phyloP scores from a whole-genome alignment of 2,113 vertebrate species.

The Gymnobelideus leadbeateri region DNA sequence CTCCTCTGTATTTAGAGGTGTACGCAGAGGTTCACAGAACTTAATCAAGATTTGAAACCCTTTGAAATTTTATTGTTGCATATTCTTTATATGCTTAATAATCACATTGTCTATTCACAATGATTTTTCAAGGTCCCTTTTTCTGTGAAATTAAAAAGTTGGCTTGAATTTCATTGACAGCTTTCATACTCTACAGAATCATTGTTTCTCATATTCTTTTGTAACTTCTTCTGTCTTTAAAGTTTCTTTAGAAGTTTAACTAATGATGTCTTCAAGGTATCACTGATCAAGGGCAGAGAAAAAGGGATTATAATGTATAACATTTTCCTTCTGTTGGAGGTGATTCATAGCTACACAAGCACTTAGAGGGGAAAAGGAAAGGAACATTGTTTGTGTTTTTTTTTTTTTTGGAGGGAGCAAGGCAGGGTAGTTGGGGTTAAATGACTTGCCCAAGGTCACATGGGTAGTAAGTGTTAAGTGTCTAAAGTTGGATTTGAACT shows the following conservation, averaged over 20 bases:
- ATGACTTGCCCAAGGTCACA: no score
- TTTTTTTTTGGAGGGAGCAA: no score
- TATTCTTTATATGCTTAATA: constrained; percentile 79
- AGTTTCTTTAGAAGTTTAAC: constrained; percentile 75
- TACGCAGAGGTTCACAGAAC: constrained; percentile 31
- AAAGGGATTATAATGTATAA: constrained; percentile 71
- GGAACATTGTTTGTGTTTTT: not conserved
- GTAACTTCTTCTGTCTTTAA: constrained; percentile 74
- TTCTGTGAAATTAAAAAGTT: constrained; percentile 77
- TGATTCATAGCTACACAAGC: constrained; percentile 73
- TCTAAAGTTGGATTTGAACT: no score
- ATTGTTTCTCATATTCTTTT: constrained; percentile 74
- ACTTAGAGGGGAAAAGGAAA: constrained; percentile 62
- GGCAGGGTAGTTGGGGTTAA: no score
- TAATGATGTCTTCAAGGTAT: constrained; percentile 80
- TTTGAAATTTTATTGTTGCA: constrained; percentile 72
- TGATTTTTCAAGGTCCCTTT: constrained; percentile 80
- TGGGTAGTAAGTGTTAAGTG: no score
- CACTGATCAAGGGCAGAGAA: constrained; percentile 78
- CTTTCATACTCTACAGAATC: constrained; percentile 63
- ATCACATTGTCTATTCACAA: constrained; percentile 72
- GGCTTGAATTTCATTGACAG: constrained; percentile 76
- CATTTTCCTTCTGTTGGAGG: constrained; percentile 61
- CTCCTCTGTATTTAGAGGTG: constrained; percentile 63
- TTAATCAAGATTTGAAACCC: constrained; percentile 57